Evolutionary conservation across 2,797 vertebrate genomes (phyloP).

Genomic region (Halcyon smyrnensis): DNA sequence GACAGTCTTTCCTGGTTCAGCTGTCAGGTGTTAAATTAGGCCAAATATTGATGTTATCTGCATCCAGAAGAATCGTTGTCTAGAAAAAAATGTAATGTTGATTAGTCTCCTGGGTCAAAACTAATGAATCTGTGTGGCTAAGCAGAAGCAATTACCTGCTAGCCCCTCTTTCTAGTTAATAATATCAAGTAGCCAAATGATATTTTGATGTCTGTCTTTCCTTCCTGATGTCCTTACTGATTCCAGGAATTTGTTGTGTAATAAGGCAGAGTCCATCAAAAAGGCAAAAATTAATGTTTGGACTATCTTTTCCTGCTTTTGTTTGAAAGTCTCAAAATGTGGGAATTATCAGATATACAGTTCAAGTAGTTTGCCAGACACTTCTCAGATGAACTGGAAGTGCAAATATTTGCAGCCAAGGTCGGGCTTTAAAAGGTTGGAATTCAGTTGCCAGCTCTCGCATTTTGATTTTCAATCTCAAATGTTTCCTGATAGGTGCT

Average conservation of each 20-base stretch:
- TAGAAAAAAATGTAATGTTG: background rate
- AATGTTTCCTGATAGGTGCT: background rate
- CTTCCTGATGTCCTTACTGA: background rate
- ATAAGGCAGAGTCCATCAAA: background rate
- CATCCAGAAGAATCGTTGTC: background rate
- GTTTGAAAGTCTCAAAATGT: background rate
- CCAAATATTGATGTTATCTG: background rate
- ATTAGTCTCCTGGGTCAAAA: background rate
- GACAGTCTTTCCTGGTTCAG: background rate
- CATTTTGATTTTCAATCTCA: background rate
- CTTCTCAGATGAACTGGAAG: background rate
- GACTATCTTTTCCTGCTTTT: slow-evolving; percentile 49
- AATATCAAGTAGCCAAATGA: background rate
- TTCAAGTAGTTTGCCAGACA: background rate
- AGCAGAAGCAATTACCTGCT: background rate
- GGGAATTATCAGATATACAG: background rate
- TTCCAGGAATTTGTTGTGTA: background rate
- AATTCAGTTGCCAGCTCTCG: background rate
- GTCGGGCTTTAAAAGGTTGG: background rate
- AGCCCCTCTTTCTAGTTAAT: background rate
- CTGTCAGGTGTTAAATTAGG: background rate
- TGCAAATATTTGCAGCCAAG: background rate
- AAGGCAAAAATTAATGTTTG: background rate
- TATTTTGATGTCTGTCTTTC: background rate
- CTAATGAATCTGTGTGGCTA: background rate